Evolutionary conservation across 2,888 invertebrate genomes (phyloP), one percentile per base, ranked within the genome.

Genomic region (Hyposoter dolosus): DNA sequence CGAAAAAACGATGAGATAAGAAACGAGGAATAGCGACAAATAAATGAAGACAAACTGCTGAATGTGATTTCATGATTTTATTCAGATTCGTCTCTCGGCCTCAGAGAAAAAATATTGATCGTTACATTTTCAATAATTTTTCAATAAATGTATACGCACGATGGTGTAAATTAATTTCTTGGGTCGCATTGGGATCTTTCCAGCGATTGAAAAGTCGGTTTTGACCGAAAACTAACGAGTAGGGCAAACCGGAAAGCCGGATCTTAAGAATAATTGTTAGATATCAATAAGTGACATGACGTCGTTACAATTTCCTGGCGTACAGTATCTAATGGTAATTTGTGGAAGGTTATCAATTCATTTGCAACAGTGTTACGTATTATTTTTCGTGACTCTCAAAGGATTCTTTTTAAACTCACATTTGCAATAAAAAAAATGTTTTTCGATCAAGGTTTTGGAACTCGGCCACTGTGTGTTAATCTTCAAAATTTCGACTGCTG

Each of bases 261-360:
- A 43, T 80, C 76, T 23, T 60, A 66, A 75, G 43, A 77, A 83
- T 53, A 65, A 28, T 60, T 23, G 28, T 60, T 60, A 28, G 15
- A 23, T 60, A 60, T 28, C 69, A 76, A 84, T 80, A 84, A 80
- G 50, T 79, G 69, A 79, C 66, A 74, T 53, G 66, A 81, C 53
- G 75, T 75, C 56, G 60, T 45, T 76, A 69, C 60, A 60, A 60
- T 69, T 69, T 68, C 47, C 19, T 28, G 69, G 79, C 17, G 60
- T 79, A 65, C 69, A 35, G 28, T 69, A 35, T 69, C 43, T 53
- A 68, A 72, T 23, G 15, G 15, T 75, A 69, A 65, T 28, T 60
- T 28, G 60, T 28, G 60, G 15, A 5, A 60, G 28, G 28, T 60
- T 60, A 28, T 60, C 12, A 12, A 56, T 79, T 45, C 23, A 17